A percentile compares a stretch with the other conserved stretches of the same genome.
Evolutionary conservation across 1,140 invertebrate genomes (phyloP).

Genomic region (Papilio helenus): DNA sequence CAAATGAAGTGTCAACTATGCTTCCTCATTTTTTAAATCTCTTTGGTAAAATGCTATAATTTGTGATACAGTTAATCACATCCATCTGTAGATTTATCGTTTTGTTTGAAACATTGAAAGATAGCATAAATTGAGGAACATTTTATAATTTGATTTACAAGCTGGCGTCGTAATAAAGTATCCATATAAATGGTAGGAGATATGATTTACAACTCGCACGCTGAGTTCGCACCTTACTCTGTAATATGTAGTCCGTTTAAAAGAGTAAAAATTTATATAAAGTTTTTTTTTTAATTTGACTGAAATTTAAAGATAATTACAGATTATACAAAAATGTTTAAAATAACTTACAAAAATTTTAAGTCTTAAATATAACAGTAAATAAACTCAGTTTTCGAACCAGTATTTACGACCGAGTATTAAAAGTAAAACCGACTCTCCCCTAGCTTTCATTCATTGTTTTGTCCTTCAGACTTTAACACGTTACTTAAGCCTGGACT

Average conservation of each 20-base stretch:
- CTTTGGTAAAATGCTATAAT: background rate
- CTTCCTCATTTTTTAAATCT: too few relatives aligned
- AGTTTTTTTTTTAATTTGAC: background rate
- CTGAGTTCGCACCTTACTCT: slow-evolving; percentile 67
- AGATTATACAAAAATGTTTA: background rate
- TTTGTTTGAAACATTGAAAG: slow-evolving; percentile 59
- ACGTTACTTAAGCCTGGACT: background rate
- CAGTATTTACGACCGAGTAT: background rate
- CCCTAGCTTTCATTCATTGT: background rate
- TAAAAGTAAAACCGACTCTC: background rate
- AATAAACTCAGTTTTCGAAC: background rate
- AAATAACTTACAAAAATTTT: background rate
- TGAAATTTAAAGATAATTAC: background rate
- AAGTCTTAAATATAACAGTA: background rate
- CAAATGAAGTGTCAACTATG: too few relatives aligned
- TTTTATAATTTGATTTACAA: slow-evolving; percentile 82
- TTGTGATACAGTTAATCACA: background rate
- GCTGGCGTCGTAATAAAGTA: slow-evolving; percentile 77
- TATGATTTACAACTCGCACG: slow-evolving; percentile 72
- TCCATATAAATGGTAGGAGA: slow-evolving; percentile 77
- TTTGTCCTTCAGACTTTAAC: background rate
- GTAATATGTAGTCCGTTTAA: slow-evolving; percentile 49
- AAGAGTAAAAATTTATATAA: slow-evolving; percentile 43
- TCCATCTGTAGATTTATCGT: background rate
- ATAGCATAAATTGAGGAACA: slow-evolving; percentile 77